phyloP scores from a whole-genome alignment of 1,140 invertebrate genomes.

The Conopomorpha cramerella region DNA sequence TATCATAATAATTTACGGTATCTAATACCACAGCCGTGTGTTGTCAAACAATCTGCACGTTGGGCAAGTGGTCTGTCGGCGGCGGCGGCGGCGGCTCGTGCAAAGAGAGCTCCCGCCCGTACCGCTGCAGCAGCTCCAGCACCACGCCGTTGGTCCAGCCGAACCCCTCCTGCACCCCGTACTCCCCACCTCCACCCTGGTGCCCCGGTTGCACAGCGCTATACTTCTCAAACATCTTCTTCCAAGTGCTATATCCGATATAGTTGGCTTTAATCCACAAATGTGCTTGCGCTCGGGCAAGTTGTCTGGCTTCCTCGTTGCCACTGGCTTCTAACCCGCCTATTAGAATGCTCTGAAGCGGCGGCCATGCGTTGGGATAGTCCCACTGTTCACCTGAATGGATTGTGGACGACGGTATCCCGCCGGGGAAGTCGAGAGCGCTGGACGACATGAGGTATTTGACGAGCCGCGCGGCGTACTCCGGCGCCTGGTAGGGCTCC shows the following conservation, averaged over 20 bases:
- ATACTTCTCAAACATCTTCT: conserved; percentile 90
- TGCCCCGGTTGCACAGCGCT: conserved; percentile 70
- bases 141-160: conserved; percentile 94
- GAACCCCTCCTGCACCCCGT: conserved; percentile 86
- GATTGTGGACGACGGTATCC: conserved; percentile 73
- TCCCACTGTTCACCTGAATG: conserved; percentile 86
- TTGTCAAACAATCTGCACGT: too few species aligned
- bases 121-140: conserved; percentile 74
- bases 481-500: conserved; percentile 20
- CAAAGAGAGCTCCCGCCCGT: conserved; percentile 53
- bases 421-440: conserved; percentile 64
- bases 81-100: conserved; percentile 6
- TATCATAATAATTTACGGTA: too few species aligned
- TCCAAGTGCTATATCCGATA: conserved; percentile 51
- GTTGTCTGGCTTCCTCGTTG: conserved; percentile 63
- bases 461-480: conserved; percentile 36
- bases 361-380: conserved; percentile 87
- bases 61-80: neutral
- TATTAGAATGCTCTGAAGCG: conserved; percentile 78
- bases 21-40: too few species aligned
- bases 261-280: conserved; percentile 79
- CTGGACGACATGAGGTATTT: conserved; percentile 58
- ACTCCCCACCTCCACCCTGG: conserved; percentile 88
- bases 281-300: conserved; percentile 71
- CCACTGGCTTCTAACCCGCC: conserved; percentile 69